Percentiles rank a stretch among this genome's conserved stretches.
phyloP scores from a whole-genome alignment of 1,140 invertebrate genomes.

The Phymorhynchus buccinoides region DNA sequence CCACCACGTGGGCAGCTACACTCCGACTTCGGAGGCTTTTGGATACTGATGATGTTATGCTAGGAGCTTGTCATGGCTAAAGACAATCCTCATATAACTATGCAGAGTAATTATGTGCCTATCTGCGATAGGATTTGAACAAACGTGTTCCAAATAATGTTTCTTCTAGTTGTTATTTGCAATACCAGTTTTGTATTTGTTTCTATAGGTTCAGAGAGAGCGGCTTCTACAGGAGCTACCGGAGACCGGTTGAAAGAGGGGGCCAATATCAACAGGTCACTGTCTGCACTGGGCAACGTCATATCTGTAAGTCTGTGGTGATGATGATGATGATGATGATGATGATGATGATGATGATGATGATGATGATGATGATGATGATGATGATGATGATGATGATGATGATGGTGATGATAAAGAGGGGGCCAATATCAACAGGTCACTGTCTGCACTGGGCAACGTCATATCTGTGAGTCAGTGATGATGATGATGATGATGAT shows the following conservation, averaged over 20 bases:
- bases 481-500: background rate
- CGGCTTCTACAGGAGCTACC: conserved; percentile 78
- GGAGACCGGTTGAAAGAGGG: conserved; percentile 80
- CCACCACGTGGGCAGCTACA: too few relatives aligned
- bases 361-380: background rate
- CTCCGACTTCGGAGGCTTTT: too few relatives aligned
- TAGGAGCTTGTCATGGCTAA: too few relatives aligned
- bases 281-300: conserved; percentile 77
- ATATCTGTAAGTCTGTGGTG: conserved; percentile 44
- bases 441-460: conserved; percentile 77
- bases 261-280: conserved; percentile 80
- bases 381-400: conserved; percentile 6
- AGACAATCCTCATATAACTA: too few relatives aligned
- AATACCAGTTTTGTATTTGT: background rate
- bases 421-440: conserved; percentile 80
- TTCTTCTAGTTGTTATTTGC: too few relatives aligned
- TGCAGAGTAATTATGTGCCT: too few relatives aligned
- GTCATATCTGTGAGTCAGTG: conserved; percentile 55
- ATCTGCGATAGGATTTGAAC: too few relatives aligned
- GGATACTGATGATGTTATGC: too few relatives aligned
- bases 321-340: too few relatives aligned
- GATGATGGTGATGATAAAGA: background rate
- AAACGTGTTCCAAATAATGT: too few relatives aligned
- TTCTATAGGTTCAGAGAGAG: conserved; percentile 75
- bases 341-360: background rate